Percentiles rank a stretch among this genome's conserved stretches.
phyloP scores from a whole-genome alignment of 1,140 invertebrate genomes.

The Macrotrachela quadricornifera region DNA sequence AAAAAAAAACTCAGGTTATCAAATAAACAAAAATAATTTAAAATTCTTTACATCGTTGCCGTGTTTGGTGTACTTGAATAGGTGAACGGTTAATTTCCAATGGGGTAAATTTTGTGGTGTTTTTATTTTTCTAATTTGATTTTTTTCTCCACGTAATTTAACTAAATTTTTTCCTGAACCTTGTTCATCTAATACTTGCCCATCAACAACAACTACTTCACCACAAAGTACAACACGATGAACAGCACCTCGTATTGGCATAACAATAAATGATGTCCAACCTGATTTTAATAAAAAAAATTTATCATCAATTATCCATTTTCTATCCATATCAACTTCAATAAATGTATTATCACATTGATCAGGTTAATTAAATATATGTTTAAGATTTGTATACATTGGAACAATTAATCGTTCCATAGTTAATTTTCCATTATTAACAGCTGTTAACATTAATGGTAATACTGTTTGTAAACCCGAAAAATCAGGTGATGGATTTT shows the following conservation, averaged over 20 bases:
- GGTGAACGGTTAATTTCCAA: neutral
- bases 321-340: constrained; percentile 64
- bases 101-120: neutral
- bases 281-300: constrained; percentile 66
- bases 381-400: constrained; percentile 72
- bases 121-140: neutral
- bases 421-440: constrained; percentile 67
- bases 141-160: constrained; percentile 20
- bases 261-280: constrained; percentile 91
- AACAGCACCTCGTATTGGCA: constrained; percentile 60
- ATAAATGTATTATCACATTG: constrained; percentile 77
- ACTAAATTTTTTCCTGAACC: constrained; percentile 70
- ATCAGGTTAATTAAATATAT: constrained; percentile 84
- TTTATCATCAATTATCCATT: constrained; percentile 63
- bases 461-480: constrained; percentile 92
- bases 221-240: constrained; percentile 76
- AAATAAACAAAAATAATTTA: neutral
- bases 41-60: neutral
- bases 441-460: constrained; percentile 75
- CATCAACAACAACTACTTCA: constrained; percentile 86
- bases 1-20: neutral
- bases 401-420: constrained; percentile 74
- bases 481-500: constrained; percentile 44
- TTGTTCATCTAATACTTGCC: constrained; percentile 58
- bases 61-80: neutral